These are phyloP conservation scores for Sigmodon hispidus DNA, from an alignment of 2,113 vertebrate genomes.

Conservation along the genomic window DNA sequence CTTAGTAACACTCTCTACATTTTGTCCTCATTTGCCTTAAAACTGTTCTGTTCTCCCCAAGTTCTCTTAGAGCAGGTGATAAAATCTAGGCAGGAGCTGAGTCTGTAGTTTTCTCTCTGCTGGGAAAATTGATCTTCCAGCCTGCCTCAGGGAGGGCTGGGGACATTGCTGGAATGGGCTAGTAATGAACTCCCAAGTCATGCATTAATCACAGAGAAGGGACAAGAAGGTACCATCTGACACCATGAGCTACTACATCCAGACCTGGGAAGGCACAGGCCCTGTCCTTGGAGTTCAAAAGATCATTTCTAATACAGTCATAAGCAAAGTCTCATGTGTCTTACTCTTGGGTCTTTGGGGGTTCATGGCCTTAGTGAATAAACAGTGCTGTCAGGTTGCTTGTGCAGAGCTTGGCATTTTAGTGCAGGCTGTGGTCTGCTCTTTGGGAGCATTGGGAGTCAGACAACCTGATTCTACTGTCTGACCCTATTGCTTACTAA, in stretches of 20 bases:
- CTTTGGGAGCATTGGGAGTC: not conserved
- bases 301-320: slow-evolving; percentile 9
- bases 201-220: not conserved
- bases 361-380: slow-evolving; percentile 12
- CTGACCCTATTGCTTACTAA: not conserved
- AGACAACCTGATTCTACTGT: accelerated
- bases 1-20: not conserved
- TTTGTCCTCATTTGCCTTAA: slow-evolving; percentile 26
- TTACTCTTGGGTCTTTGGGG: not conserved
- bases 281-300: not conserved
- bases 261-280: not conserved
- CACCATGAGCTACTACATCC: not conserved
- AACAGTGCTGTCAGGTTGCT: not conserved
- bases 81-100: slow-evolving; percentile 46
- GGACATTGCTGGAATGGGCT: not conserved
- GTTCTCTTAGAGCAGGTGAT: slow-evolving; percentile 47
- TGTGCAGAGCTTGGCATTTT: not conserved
- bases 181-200: slow-evolving; percentile 1
- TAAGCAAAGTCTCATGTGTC: not conserved
- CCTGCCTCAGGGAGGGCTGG: not conserved
- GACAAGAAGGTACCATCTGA: not conserved
- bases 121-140: not conserved
- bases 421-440: not conserved
- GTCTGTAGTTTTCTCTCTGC: slow-evolving; percentile 44
- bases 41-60: slow-evolving; percentile 36